Conservation (phyloP, 2,888 invertebrate species). For the Taenaris catops region DNA sequence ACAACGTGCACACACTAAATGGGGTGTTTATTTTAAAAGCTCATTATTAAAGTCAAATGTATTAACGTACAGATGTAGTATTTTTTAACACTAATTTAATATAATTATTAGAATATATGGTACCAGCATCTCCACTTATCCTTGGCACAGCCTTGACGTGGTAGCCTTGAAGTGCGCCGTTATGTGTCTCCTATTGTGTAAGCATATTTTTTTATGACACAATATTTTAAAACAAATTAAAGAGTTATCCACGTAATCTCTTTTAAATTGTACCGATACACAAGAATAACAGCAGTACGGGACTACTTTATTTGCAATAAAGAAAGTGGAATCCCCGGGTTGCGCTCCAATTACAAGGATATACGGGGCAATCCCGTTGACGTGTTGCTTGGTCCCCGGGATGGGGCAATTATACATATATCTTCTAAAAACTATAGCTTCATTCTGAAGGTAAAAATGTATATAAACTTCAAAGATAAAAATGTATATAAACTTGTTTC, state of each 20-base stretch:
- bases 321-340: slow-evolving; percentile 77
- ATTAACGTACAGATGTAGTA: too few species aligned
- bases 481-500: too few species aligned
- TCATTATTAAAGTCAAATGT: too few species aligned
- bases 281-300: slow-evolving; percentile 64
- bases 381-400: slow-evolving; percentile 61
- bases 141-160: slow-evolving; percentile 66
- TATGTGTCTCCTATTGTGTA: slow-evolving; percentile 62
- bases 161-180: slow-evolving; percentile 63
- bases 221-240: too few species aligned
- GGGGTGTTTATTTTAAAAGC: too few species aligned
- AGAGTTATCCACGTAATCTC: slow-evolving; percentile 15
- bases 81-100: too few species aligned
- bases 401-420: slow-evolving; percentile 66
- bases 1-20: too few species aligned
- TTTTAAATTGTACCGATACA: slow-evolving; percentile 32
- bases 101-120: too few species aligned
- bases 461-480: too few species aligned
- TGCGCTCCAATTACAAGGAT: slow-evolving; percentile 77
- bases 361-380: slow-evolving; percentile 74
- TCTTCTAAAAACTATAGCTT: slow-evolving; percentile 46
- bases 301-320: slow-evolving; percentile 78
- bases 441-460: slow-evolving; percentile 29
- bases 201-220: too few species aligned
- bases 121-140: slow-evolving; percentile 53